Evolutionary conservation across 2,113 vertebrate species (phyloP).

Genomic region (Dendrocopos noguchii): DNA sequence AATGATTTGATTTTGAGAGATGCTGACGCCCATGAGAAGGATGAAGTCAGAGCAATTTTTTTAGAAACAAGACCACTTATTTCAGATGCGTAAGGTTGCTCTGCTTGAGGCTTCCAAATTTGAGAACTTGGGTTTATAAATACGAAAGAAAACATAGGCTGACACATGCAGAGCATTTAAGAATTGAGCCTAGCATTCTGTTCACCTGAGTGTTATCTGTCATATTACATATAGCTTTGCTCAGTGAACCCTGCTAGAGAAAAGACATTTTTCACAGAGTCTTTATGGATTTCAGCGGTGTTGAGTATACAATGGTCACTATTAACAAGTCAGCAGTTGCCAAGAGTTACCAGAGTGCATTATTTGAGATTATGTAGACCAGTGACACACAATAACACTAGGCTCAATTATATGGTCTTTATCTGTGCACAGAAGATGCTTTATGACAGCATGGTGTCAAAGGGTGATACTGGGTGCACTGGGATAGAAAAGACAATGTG

Average conservation of each 20-base stretch:
- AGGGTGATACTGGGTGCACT: not conserved
- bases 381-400: conserved; percentile 47
- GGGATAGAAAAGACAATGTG: not conserved
- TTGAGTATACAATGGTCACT: conserved; percentile 49
- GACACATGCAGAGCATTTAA: not conserved
- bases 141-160: not conserved
- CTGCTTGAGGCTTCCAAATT: not conserved
- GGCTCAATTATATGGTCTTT: conserved; percentile 45
- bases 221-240: not conserved
- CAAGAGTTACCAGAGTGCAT: conserved; percentile 55
- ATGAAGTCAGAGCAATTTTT: not conserved
- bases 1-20: not conserved
- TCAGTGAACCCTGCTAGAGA: not conserved
- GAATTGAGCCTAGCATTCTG: not conserved
- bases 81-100: not conserved
- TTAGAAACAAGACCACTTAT: not conserved
- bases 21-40: not conserved
- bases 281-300: not conserved
- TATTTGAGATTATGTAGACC: conserved; percentile 61
- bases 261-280: conserved; percentile 9
- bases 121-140: not conserved
- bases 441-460: conserved; percentile 55
- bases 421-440: conserved; percentile 56
- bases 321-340: conserved; percentile 57
- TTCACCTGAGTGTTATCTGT: not conserved